Evolutionary conservation across 2,797 vertebrate species (phyloP).

Genomic region (Argyrosomus regius): DNA sequence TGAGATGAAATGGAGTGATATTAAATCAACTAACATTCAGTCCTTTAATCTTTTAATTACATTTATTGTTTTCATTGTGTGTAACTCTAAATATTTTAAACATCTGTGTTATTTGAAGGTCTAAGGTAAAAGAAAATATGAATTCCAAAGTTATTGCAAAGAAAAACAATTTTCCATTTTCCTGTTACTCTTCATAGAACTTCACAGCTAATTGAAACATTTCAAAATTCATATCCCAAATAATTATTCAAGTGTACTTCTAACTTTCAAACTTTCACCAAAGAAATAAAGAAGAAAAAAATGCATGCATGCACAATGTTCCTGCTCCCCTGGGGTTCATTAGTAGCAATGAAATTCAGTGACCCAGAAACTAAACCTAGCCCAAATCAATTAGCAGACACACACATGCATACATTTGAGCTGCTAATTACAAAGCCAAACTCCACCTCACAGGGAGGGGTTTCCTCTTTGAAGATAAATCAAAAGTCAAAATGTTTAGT

Average conservation of each 20-base stretch:
- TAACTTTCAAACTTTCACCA: constrained; percentile 71
- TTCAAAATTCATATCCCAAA: constrained; percentile 53
- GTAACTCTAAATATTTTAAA: background rate
- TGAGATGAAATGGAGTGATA: background rate
- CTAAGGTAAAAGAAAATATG: background rate
- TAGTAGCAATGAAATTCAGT: constrained; percentile 85
- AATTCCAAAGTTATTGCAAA: background rate
- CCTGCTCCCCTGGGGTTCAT: constrained; percentile 82
- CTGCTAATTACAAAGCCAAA: constrained; percentile 79
- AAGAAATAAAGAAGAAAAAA: constrained; percentile 59
- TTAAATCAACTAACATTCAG: background rate
- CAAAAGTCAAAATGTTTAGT: constrained; percentile 65
- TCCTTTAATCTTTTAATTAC: background rate
- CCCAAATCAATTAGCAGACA: constrained; percentile 82
- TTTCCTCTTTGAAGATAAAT: constrained; percentile 77
- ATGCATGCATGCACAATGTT: constrained; percentile 69
- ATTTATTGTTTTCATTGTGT: background rate
- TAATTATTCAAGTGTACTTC: constrained; percentile 63
- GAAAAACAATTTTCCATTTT: background rate
- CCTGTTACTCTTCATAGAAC: constrained; percentile 10
- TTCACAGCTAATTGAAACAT: constrained; percentile 39
- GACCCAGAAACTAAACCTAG: constrained; percentile 86
- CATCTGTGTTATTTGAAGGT: background rate
- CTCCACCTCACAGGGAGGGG: constrained; percentile 73
- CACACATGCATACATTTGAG: constrained; percentile 77